Evolutionary conservation across 1,140 invertebrate genomes (phyloP).

Genomic region (Luehdorfia chinensis): DNA sequence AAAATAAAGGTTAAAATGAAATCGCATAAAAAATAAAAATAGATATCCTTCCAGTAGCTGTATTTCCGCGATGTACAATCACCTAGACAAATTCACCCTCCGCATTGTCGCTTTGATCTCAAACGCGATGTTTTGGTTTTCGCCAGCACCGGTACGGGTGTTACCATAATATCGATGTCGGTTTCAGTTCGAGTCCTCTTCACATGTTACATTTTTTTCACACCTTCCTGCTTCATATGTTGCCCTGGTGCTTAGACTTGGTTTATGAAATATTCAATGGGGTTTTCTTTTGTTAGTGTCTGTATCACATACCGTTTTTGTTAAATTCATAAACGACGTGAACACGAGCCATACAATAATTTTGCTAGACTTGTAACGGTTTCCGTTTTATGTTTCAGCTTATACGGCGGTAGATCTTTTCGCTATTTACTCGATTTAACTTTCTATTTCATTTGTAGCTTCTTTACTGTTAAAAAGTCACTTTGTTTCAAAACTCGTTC

Average conservation of each 20-base stretch:
- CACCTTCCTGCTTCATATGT: conserved; percentile 6
- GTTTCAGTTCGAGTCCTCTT: conserved; percentile 47
- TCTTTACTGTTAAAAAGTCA: no score
- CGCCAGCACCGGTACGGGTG: conserved; percentile 25
- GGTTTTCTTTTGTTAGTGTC: not conserved
- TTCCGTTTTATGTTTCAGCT: no score
- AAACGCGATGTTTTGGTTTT: conserved; percentile 51
- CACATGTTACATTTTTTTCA: conserved; percentile 38
- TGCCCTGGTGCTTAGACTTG: not conserved
- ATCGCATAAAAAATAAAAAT: no score
- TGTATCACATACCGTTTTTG: not conserved
- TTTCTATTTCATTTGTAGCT: no score
- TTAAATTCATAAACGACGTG: no score
- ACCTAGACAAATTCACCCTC: conserved; percentile 62
- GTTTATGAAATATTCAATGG: conserved; percentile 14
- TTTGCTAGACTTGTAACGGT: no score
- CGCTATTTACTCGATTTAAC: no score
- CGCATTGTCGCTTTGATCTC: conserved; percentile 62
- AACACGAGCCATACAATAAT: no score
- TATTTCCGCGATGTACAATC: conserved; percentile 33
- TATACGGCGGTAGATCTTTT: no score
- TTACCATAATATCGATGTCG: conserved; percentile 38
- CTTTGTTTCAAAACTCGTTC: no score
- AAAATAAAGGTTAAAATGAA: no score
- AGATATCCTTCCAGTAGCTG: conserved; percentile 27